A percentile compares a stretch with the other conserved stretches of the same genome.
Evolutionary conservation across 92 coral and sea anemone genomes (phyloP).

Genomic region (Parazoanthus atlanticus): DNA sequence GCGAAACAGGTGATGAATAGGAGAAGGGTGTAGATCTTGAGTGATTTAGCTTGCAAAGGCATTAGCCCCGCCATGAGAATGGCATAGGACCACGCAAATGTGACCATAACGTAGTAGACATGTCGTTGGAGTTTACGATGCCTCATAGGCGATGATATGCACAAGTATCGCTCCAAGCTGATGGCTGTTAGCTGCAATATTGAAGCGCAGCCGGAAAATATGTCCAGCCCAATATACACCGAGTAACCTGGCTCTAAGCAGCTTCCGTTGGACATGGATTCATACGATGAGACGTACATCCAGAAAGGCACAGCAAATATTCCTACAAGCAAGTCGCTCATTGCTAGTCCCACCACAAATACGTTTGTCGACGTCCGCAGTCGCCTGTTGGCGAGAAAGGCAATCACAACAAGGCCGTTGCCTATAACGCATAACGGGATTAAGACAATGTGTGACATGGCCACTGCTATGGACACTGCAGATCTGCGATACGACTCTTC

Average conservation of each 20-base stretch:
- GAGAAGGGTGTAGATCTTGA: constrained; percentile 59
- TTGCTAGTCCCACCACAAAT: constrained; percentile 81
- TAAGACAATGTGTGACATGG: constrained; percentile 61
- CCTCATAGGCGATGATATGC: constrained; percentile 72
- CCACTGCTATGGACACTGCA: constrained; percentile 51
- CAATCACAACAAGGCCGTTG: constrained; percentile 79
- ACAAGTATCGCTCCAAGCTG: constrained; percentile 81
- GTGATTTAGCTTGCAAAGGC: constrained; percentile 51
- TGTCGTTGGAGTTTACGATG: constrained; percentile 72
- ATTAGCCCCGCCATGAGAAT: constrained; percentile 60
- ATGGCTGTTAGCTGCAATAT: constrained; percentile 91
- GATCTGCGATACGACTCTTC: constrained; percentile 45
- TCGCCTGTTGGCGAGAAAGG: constrained; percentile 67
- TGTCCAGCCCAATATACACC: constrained; percentile 71
- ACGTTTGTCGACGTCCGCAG: constrained; percentile 86
- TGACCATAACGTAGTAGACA: constrained; percentile 66
- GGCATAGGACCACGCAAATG: constrained; percentile 69
- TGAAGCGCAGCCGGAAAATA: constrained; percentile 91
- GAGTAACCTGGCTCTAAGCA: constrained; percentile 58
- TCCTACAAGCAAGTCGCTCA: constrained; percentile 86
- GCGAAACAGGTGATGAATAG: constrained; percentile 65
- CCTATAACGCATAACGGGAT: constrained; percentile 77
- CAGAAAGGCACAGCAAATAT: constrained; percentile 82
- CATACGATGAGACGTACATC: constrained; percentile 72
- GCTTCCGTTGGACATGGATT: constrained; percentile 41